Evolutionary conservation across 2,888 invertebrate genomes (phyloP).

Genomic region (Pemphredon lugubris): DNA sequence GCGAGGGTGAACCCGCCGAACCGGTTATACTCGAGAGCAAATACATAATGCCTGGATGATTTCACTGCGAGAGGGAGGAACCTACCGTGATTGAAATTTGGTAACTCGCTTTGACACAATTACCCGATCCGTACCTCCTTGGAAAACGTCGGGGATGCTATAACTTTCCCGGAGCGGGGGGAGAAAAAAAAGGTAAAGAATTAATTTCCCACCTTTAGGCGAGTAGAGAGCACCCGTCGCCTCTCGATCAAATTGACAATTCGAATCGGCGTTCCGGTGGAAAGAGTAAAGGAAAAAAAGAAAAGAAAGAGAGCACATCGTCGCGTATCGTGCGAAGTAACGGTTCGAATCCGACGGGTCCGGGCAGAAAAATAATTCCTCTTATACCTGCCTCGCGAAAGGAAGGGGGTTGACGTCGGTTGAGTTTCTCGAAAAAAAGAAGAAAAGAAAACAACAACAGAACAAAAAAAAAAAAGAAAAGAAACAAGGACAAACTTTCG

Average conservation of each 20-base stretch:
- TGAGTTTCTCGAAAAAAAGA: conserved; percentile 45
- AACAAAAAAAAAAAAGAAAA: too few relatives aligned
- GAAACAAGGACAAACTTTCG: too few relatives aligned
- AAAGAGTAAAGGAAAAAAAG: background rate
- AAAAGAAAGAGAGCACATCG: background rate
- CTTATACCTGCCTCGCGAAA: conserved; percentile 36
- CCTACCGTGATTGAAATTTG: conserved; percentile 79
- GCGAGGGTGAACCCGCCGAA: conserved; percentile 74
- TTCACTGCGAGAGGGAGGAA: conserved; percentile 67
- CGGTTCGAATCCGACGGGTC: too few relatives aligned
- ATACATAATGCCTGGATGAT: conserved; percentile 81
- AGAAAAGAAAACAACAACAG: too few relatives aligned
- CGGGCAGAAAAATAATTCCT: too few relatives aligned
- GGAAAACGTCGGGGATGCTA: background rate
- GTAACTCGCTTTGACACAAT: conserved; percentile 80
- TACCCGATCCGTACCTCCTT: conserved; percentile 66
- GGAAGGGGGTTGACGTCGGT: conserved; percentile 32
- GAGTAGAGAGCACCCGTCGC: too few relatives aligned
- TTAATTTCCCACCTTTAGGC: too few relatives aligned
- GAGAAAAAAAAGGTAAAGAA: too few relatives aligned
- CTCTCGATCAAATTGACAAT: too few relatives aligned
- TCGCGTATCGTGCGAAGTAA: too few relatives aligned
- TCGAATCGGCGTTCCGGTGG: too few relatives aligned
- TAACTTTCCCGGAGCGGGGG: too few relatives aligned
- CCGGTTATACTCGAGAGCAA: conserved; percentile 79